Conservation (phyloP, 2,888 invertebrate genomes). For the Polydrusus pterygomalis region DNA sequence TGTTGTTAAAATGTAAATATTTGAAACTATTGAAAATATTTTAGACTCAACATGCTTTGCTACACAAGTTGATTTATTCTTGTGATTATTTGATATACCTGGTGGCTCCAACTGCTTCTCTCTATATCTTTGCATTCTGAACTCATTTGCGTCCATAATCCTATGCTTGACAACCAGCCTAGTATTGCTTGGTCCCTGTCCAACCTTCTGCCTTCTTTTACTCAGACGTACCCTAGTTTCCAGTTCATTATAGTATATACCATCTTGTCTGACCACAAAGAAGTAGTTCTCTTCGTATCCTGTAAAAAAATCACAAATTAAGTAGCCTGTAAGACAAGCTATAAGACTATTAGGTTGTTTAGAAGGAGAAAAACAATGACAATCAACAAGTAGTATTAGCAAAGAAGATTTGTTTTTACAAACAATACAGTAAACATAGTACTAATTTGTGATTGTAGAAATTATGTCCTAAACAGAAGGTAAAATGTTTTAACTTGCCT, state of each 20-base stretch:
- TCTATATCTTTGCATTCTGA: slow-evolving; percentile 88
- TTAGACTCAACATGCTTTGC: too few species aligned
- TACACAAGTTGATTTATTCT: too few species aligned
- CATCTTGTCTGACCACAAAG: slow-evolving; percentile 92
- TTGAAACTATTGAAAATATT: too few species aligned
- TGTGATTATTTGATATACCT: slow-evolving; percentile 12
- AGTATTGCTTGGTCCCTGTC: slow-evolving; percentile 81
- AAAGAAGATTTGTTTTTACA: too few species aligned
- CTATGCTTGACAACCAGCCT: slow-evolving; percentile 93
- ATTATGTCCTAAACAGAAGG: neutral
- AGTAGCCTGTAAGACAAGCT: too few species aligned
- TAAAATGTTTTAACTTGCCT: slow-evolving; percentile 73
- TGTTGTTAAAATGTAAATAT: too few species aligned
- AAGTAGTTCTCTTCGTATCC: slow-evolving; percentile 98
- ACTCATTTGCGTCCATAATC: slow-evolving; percentile 88
- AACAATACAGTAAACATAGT: too few species aligned
- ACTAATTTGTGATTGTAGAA: too few species aligned
- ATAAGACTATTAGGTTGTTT: too few species aligned
- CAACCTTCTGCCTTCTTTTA: slow-evolving; percentile 89
- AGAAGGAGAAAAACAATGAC: too few species aligned
- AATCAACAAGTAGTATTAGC: too few species aligned
- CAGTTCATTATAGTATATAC: slow-evolving; percentile 95
- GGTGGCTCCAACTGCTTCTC: slow-evolving; percentile 93
- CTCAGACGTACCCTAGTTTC: slow-evolving; percentile 96
- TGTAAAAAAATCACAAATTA: slow-evolving; percentile 11